Evolutionary conservation across 1,140 invertebrate species (phyloP).

Genomic region (Agraylea sexmaculata): DNA sequence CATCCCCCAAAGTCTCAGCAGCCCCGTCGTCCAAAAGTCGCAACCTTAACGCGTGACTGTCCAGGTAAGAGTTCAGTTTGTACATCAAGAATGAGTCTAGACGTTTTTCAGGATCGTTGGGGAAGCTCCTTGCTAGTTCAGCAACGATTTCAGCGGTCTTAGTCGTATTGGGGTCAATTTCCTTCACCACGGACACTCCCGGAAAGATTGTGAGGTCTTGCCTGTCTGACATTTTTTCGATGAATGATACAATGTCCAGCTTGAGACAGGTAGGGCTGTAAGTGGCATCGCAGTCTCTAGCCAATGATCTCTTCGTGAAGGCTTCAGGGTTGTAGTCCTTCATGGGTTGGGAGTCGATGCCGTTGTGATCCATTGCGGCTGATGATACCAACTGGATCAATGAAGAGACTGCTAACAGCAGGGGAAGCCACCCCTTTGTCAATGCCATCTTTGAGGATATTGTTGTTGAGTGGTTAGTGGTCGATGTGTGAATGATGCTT

Average conservation of each 20-base stretch:
- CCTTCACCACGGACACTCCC: conserved; percentile 58
- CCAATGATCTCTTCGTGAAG: conserved; percentile 22
- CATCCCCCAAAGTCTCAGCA: conserved; percentile 42
- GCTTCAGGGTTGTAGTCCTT: conserved; percentile 16
- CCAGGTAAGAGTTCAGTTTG: conserved; percentile 57
- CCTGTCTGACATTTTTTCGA: conserved; percentile 56
- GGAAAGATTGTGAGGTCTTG: conserved; percentile 53
- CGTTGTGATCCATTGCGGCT: conserved; percentile 18
- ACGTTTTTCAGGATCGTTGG: conserved; percentile 61
- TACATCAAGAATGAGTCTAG: conserved; percentile 62
- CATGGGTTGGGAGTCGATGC: conserved; percentile 9
- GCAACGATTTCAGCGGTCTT: conserved; percentile 52
- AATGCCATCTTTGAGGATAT: background rate
- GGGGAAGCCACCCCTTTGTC: too few relatives aligned
- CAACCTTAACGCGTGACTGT: conserved; percentile 59
- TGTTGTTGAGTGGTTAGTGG: background rate
- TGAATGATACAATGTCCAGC: conserved; percentile 63
- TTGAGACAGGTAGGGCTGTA: conserved; percentile 68
- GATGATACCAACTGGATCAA: conserved; percentile 8
- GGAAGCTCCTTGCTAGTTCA: conserved; percentile 59
- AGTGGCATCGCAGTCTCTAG: conserved; percentile 52
- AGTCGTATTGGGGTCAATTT: conserved; percentile 42
- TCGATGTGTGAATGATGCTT: background rate
- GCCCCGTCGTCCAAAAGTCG: conserved; percentile 55
- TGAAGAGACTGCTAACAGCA: background rate